Conservation (phyloP, 1,140 invertebrate species). For the Gryon sp. region DNA sequence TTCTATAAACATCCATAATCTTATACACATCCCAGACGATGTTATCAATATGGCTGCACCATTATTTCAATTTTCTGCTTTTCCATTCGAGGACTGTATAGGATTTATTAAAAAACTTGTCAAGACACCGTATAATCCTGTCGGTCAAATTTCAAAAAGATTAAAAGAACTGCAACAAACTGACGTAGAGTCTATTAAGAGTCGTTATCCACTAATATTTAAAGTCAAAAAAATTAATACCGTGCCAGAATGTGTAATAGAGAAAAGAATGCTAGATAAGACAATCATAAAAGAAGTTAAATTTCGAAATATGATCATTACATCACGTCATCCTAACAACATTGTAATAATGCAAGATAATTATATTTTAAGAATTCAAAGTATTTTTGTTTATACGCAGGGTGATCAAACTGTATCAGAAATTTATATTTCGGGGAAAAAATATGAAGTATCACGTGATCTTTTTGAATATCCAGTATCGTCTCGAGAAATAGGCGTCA, state of each 20-base stretch:
- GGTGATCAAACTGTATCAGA: neutral
- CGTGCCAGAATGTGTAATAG: slow-evolving; percentile 8
- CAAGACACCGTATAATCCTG: slow-evolving; percentile 9
- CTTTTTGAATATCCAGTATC: slow-evolving; percentile 18
- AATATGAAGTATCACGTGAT: slow-evolving; percentile 5
- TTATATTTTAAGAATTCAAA: slow-evolving; percentile 10
- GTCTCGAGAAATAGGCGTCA: slow-evolving; percentile 17
- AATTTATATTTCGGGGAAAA: slow-evolving; percentile 10
- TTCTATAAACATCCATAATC: slow-evolving; percentile 10
- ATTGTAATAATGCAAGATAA: slow-evolving; percentile 13
- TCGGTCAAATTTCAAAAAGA: neutral
- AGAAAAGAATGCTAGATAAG: neutral
- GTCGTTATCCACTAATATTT: slow-evolving; percentile 31
- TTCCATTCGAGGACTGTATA: slow-evolving; percentile 15
- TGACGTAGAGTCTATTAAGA: slow-evolving; percentile 3
- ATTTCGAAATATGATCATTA: slow-evolving; percentile 19
- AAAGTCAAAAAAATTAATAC: slow-evolving; percentile 10
- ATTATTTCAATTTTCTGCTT: slow-evolving; percentile 10
- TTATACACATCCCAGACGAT: slow-evolving; percentile 11
- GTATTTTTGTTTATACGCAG: slow-evolving; percentile 13
- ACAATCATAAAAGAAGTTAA: slow-evolving; percentile 21
- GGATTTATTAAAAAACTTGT: slow-evolving; percentile 12
- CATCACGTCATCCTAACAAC: slow-evolving; percentile 9
- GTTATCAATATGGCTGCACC: slow-evolving; percentile 5
- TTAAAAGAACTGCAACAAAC: slow-evolving; percentile 17